Base-by-base conservation (phyloP, 2,888 invertebrate species). In the Drosophila nr. fundita region DNA sequence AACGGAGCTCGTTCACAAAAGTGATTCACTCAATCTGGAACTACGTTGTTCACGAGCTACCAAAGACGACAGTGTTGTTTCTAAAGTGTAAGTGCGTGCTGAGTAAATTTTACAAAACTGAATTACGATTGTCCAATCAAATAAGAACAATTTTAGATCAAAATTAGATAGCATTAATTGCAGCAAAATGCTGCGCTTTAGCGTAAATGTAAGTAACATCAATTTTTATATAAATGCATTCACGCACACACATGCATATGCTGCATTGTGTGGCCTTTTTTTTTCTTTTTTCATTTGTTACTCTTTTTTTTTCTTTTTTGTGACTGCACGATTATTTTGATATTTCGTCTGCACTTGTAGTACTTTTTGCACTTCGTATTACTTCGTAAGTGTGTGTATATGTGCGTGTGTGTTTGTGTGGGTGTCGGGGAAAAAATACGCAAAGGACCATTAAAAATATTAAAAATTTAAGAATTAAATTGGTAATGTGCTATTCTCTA, bases 71-170 rank as follows among this genome's bases (percentile, higher is more conserved):
- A 77, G 77, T 77, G 78, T 75, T 78, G 78, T 71, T 76, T 79
- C 67, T 62, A 72, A 76, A 68, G 71, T 71, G 58, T 78, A 67
- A 67, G 78, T 78, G 78, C 75, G 75, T 84, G 65, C 64, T 63
- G 78, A 68, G 68, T 59, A 68, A 80, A 77, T 78, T 83, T 85
- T 68, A 83, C 73, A 76, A 78, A 76, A 73, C 58, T 62, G 45
- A 73, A 68, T 71, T 77, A 74, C 72, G 72, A 75, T 75, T 78
- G 70, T 55, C 40, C 65, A 78, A 74, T 57, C 66, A 73, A 86
- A 81, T 83, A 79, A 84, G 66, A 82, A 70, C 69, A 68, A 65
- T 85, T 78, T 68, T 61, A 65, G 55, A 71, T 65, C 55, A 36
- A 67, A 68, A 76, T 49, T 76, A 76, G 49, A 66, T 57, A 78